A percentile compares a stretch with the other conserved stretches of the same genome.
These are phyloP conservation scores for Meandrina meandrites DNA, from an alignment of 92 coral and sea anemone genomes.

Conservation along the genomic window DNA sequence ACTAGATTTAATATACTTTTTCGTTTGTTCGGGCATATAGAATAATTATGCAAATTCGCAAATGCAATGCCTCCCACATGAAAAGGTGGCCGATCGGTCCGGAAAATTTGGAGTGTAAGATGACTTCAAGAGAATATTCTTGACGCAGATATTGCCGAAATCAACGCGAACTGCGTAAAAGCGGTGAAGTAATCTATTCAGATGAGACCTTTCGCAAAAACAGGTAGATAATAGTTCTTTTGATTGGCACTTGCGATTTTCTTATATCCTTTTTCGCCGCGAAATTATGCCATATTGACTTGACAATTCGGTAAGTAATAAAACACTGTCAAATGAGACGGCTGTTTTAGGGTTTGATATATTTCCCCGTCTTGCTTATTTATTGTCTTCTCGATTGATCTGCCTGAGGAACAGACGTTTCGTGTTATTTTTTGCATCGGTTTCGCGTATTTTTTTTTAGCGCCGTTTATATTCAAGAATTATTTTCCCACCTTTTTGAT, in stretches of 20 bases:
- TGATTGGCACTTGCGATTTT: conserved; percentile 20
- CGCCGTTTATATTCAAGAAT: not conserved
- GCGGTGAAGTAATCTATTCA: not conserved
- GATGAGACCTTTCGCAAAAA: not conserved
- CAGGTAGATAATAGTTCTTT: not conserved
- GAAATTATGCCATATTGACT: conserved; percentile 14
- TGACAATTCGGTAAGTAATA: not conserved
- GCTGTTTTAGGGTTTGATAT: not conserved
- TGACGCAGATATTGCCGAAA: not conserved
- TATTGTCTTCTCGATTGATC: not conserved
- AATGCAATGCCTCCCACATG: not conserved
- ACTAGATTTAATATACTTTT: not conserved
- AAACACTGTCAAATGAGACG: not conserved
- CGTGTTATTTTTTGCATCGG: not conserved
- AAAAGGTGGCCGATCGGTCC: not conserved
- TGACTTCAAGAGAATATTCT: not conserved
- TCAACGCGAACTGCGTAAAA: not conserved
- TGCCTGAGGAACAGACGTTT: not conserved
- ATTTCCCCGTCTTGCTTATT: not conserved
- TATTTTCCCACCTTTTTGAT: not conserved
- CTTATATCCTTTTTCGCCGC: not conserved
- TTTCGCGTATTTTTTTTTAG: not conserved
- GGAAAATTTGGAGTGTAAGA: not conserved
- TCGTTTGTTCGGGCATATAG: not conserved
- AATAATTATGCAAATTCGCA: conserved; percentile 13